Evolutionary conservation across 2,797 vertebrate species (phyloP), one percentile per base, ranked within the genome.

Genomic region (Myotis pilosus): DNA sequence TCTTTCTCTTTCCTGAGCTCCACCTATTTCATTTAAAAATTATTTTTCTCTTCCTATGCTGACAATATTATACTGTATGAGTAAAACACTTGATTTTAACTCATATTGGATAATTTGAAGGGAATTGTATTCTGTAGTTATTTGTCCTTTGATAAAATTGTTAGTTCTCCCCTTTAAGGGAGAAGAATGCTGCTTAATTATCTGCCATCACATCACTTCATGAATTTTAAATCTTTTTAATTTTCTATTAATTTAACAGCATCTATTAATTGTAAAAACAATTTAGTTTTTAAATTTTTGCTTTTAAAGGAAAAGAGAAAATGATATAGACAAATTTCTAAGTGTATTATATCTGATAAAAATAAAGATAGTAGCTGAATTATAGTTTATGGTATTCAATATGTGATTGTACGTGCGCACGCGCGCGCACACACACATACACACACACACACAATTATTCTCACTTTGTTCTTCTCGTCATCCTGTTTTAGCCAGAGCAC

Each of bases 241-340:
- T 81, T 5, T 60, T 78, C 15, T 84, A 19, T 36, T 80, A 55
- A 47, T 12, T 57, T 55, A 85, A 71, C 13, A 86, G 49, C 66
- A n/a, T 84, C 19, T 80, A 2, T 64, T 81, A 87, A 55, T 76
- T 33, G 1, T 47, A 92, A 68, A 71, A 87, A 13, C 13, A 53
- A 16, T 41, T 68, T 68, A 6, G n/a, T 79, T 94, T 84, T 36
- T 71, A 78, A 66, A 57, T 76, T 47, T 80, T 85, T 53, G 64
- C 15, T 80, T 94, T 93, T 71, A 87, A 71, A 83, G 60, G 20
- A 15, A 87, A 79, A 95, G 41, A 38, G n/a, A 71, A 89, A 82
- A 71, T 75, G 9, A 53, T 86, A 23, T 2, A 51, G 47, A 71
- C 5, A 51, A 28, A 76, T 71, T 78, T 85, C n/a, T 28, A 93